Base-by-base conservation (phyloP, 1,140 invertebrate genomes). In the Pseudomyrmex sp. region DNA sequence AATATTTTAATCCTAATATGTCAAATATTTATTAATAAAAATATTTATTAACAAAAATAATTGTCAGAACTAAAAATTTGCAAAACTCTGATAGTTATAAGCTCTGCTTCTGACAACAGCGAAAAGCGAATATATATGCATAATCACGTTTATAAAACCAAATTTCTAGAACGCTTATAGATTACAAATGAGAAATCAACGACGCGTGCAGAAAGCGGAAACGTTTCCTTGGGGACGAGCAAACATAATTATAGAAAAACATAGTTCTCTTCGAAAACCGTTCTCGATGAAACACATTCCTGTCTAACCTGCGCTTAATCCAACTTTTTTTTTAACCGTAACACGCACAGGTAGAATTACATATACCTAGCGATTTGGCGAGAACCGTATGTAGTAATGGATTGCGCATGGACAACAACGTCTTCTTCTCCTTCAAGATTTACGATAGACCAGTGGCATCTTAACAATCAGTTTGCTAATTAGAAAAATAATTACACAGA, bases 381-480 rank as follows among this genome's bases (percentile, higher is more conserved):
- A 68, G 15, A 82, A 73, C 12, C 68, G 68, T 5, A 82, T 83
- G 90, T 85, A 66, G 26, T 86, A 68, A 85, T 63, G 15, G 87
- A 83, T 50, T 44, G 15, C n/a, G 61, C 69, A 18, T 72, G 84
- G 35, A 85, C 83, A 35, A 76, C 95, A 52, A 93, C 95, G 84
- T 95, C 96, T 35, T 95, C 95, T 26, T 94, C 95, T 10, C 92
- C 95, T 50, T 92, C 95, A 3, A 96, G 95, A 87, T 97, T 96
- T 89, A 97, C 96, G 0, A 90, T 97, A 54, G 92, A 95, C 61
- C 96, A 98, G 93, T 97, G 97, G 97, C 95, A 96, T 90, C 92
- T 96, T 61, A 96, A 96, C 89, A 97, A 97, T 91, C 94, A 95
- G 68, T 80, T 82, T 35, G 5, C 35, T 7, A 35, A 35, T 35